These are phyloP conservation scores for Dromiciops gliroides DNA, from an alignment of 2,113 vertebrate species.

Conservation along the genomic window DNA sequence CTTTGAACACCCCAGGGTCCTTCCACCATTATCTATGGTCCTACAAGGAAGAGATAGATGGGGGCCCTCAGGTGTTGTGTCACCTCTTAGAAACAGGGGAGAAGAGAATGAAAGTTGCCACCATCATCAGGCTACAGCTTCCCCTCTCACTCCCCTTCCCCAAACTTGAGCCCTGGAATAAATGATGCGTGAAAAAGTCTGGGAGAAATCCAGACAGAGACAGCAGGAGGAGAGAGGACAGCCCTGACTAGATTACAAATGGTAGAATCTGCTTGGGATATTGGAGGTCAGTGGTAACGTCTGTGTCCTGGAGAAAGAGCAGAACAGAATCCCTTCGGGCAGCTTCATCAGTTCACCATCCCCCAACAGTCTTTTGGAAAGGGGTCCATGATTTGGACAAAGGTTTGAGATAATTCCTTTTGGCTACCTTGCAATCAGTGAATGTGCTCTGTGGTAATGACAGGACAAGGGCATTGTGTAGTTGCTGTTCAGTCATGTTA, in stretches of 20 bases:
- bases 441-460: neutral
- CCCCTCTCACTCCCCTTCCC: neutral
- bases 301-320: neutral
- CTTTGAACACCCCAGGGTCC: neutral
- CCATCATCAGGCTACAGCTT: neutral
- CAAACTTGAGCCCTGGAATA: neutral
- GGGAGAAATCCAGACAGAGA: neutral
- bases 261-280: neutral
- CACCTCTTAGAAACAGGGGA: neutral
- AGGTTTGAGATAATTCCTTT: neutral
- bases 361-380: neutral
- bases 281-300: neutral
- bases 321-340: neutral
- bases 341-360: neutral
- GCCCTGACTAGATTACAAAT: neutral
- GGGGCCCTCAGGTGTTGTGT: neutral
- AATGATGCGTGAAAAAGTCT: neutral
- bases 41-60: neutral
- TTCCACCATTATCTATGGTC: neutral
- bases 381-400: neutral
- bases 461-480: neutral
- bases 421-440: neutral
- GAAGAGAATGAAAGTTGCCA: neutral
- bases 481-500: neutral
- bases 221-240: neutral